Conservation (phyloP, 1,140 invertebrate genomes). For the Aphelenchoides fujianensis region DNA sequence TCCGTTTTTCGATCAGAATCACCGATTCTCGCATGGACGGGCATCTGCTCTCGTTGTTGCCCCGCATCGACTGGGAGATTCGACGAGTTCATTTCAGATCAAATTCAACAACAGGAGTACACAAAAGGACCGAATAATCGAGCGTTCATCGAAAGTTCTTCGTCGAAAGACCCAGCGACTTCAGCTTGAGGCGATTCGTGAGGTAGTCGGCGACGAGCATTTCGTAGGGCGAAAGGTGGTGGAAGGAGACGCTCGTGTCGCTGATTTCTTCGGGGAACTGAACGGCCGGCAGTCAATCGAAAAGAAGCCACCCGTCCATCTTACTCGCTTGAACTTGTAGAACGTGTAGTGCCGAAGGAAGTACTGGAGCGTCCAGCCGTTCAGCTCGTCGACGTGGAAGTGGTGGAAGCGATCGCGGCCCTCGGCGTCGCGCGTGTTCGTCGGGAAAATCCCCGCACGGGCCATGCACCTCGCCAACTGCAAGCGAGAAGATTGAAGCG, state of each 20-base stretch:
- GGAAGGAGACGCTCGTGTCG: constrained; percentile 13
- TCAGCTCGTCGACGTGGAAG: constrained; percentile 17
- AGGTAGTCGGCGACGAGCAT: constrained; percentile 21
- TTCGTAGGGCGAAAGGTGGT: constrained; percentile 26
- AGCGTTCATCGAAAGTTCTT: too few relatives aligned
- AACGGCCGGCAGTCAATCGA: background rate
- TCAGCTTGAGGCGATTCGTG: background rate
- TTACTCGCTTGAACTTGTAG: background rate
- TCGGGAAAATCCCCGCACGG: constrained; percentile 13
- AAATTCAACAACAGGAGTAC: too few relatives aligned
- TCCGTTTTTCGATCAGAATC: too few relatives aligned
- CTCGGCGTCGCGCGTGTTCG: constrained; percentile 15
- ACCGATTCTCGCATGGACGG: too few relatives aligned
- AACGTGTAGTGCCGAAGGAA: constrained; percentile 3
- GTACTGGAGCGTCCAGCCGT: background rate
- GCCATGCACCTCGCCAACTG: constrained; percentile 17
- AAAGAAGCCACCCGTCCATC: constrained; percentile 5
- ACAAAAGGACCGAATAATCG: too few relatives aligned
- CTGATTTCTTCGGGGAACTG: constrained; percentile 25
- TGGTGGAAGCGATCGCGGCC: constrained; percentile 27
- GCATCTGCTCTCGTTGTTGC: too few relatives aligned
- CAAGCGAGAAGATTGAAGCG: background rate
- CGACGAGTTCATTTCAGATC: too few relatives aligned
- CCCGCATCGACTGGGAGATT: too few relatives aligned
- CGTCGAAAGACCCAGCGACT: too few relatives aligned